A percentile compares a stretch with the other conserved stretches of the same genome.
These are phyloP conservation scores for Baryphthengus martii DNA, from an alignment of 2,113 vertebrate genomes.

Conservation along the genomic window DNA sequence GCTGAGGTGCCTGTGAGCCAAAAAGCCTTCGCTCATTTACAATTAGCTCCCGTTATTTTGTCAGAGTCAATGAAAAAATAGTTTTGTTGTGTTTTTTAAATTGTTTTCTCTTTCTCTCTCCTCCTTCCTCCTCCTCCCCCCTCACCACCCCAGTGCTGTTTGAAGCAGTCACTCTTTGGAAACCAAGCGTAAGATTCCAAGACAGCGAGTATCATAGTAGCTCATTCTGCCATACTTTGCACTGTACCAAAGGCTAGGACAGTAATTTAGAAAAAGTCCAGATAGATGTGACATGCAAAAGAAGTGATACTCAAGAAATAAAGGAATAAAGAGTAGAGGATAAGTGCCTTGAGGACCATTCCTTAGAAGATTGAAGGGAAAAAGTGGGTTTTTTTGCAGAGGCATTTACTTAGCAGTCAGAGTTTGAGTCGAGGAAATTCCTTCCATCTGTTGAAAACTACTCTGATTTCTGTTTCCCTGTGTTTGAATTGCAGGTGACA, in stretches of 20 bases:
- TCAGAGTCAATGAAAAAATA: neutral
- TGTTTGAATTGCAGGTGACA: slow-evolving; percentile 83
- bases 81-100: neutral
- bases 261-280: neutral
- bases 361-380: neutral
- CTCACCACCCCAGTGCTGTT: neutral
- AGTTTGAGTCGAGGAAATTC: neutral
- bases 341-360: neutral
- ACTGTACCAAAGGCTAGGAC: neutral
- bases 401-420: neutral
- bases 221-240: neutral
- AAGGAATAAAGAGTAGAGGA: neutral
- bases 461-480: slow-evolving; percentile 29
- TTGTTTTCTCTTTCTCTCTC: neutral
- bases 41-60: neutral
- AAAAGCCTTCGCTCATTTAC: neutral
- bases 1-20: neutral
- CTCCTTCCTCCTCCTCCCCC: neutral
- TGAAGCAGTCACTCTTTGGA: neutral
- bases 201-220: neutral
- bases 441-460: neutral
- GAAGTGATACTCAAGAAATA: neutral
- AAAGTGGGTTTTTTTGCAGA: neutral
- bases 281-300: neutral
- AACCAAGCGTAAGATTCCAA: neutral